Evolutionary conservation across 2,113 vertebrate genomes (phyloP).

Genomic region (Charina bottae): DNA sequence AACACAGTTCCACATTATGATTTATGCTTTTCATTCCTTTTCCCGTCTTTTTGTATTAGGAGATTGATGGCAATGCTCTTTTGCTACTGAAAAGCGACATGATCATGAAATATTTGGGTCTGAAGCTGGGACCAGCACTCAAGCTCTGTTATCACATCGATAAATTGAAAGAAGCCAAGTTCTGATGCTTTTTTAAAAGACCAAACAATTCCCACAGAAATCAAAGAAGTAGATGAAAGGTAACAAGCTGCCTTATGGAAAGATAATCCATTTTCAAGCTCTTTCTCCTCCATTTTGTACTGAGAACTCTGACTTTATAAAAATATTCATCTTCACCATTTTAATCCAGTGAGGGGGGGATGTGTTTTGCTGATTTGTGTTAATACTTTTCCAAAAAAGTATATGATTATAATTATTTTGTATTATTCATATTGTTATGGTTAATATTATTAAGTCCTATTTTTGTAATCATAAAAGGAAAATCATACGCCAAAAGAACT

Average conservation of each 20-base stretch:
- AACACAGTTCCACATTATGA: not conserved
- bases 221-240: slow-evolving; percentile 49
- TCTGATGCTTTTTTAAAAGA: slow-evolving; percentile 71
- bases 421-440: slow-evolving; percentile 58
- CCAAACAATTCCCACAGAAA: slow-evolving; percentile 42
- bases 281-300: slow-evolving; percentile 57
- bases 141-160: slow-evolving; percentile 98
- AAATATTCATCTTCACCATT: slow-evolving; percentile 57
- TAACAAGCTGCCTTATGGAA: slow-evolving; percentile 71
- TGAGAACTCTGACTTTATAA: slow-evolving; percentile 63
- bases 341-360: slow-evolving; percentile 26
- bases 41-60: slow-evolving; percentile 74
- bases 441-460: slow-evolving; percentile 59
- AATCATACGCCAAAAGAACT: slow-evolving; percentile 44
- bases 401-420: slow-evolving; percentile 63
- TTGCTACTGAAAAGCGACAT: slow-evolving; percentile 94
- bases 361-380: slow-evolving; percentile 54
- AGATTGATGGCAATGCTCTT: slow-evolving; percentile 94
- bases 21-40: slow-evolving; percentile 37
- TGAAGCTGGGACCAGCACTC: slow-evolving; percentile 93
- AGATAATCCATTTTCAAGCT: slow-evolving; percentile 46
- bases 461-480: slow-evolving; percentile 61
- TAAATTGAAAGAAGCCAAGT: slow-evolving; percentile 91
- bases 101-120: slow-evolving; percentile 98
- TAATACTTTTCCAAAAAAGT: slow-evolving; percentile 67